phyloP scores from a whole-genome alignment of 2,797 vertebrate species.

The Eospalax fontanierii region DNA sequence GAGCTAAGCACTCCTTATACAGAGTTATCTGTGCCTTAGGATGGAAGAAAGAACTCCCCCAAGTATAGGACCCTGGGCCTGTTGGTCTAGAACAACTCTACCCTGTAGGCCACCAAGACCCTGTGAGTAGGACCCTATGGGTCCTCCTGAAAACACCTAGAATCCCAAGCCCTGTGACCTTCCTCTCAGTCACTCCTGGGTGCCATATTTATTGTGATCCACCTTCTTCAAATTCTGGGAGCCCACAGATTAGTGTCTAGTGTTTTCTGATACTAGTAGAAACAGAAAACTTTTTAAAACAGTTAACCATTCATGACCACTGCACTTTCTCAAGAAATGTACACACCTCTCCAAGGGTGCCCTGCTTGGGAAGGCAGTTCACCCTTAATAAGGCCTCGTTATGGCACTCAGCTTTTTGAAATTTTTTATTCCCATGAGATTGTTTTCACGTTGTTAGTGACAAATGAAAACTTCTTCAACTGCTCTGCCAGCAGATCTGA shows the following conservation, averaged over 20 bases:
- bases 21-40: too few species aligned
- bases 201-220: too few species aligned
- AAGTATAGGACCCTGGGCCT: not conserved
- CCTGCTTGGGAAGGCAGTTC: not conserved
- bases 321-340: not conserved
- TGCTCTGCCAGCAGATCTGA: not conserved
- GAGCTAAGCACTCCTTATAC: not conserved
- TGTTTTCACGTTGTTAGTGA: not conserved
- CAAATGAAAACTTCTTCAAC: constrained; percentile 26
- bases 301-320: not conserved
- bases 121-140: not conserved
- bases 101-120: not conserved
- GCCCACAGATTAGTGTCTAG: not conserved
- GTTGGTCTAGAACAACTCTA: not conserved
- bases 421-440: constrained; percentile 24
- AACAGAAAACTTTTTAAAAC: constrained; percentile 3
- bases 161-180: accelerated
- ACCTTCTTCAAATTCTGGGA: not conserved
- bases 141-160: not conserved
- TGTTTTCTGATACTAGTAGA: not conserved
- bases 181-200: not conserved
- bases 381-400: constrained; percentile 16
- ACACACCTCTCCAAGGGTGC: not conserved
- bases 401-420: constrained; percentile 5
- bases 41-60: not conserved